These are phyloP conservation scores for Lycocorax pyrrhopterus DNA, from an alignment of 2,113 vertebrate genomes.

Conservation along the genomic window DNA sequence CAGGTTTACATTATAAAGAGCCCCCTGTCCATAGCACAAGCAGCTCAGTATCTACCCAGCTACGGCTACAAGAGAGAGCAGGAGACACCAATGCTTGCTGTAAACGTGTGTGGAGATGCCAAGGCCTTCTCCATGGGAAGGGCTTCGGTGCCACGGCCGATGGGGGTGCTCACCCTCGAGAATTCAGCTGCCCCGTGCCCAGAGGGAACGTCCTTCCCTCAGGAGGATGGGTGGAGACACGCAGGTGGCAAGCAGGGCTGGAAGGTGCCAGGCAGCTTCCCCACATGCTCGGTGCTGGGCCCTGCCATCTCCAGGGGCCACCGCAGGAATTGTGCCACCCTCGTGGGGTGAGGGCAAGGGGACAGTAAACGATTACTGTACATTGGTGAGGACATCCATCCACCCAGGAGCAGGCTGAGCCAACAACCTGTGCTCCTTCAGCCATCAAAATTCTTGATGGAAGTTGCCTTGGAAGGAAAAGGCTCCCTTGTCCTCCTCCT, in stretches of 20 bases:
- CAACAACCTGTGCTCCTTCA: not conserved
- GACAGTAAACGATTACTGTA: not conserved
- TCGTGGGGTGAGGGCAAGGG: not conserved
- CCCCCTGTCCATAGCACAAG: not conserved
- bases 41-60: not conserved
- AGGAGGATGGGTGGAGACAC: not conserved
- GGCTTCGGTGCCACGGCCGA: not conserved
- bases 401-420: not conserved
- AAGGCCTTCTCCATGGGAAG: not conserved
- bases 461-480: not conserved
- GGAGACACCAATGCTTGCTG: not conserved
- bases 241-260: not conserved
- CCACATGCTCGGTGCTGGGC: fast-evolving
- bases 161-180: not conserved
- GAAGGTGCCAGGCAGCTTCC: not conserved
- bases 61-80: not conserved
- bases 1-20: slow-evolving; percentile 15
- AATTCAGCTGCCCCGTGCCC: slow-evolving; percentile 8
- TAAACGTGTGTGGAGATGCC: not conserved
- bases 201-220: not conserved
- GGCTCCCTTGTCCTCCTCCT: not conserved
- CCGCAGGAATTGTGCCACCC: not conserved
- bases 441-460: not conserved
- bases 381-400: not conserved
- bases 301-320: not conserved